Evolutionary conservation across 1,140 invertebrate genomes (phyloP).

Genomic region (Sinella curviseta): DNA sequence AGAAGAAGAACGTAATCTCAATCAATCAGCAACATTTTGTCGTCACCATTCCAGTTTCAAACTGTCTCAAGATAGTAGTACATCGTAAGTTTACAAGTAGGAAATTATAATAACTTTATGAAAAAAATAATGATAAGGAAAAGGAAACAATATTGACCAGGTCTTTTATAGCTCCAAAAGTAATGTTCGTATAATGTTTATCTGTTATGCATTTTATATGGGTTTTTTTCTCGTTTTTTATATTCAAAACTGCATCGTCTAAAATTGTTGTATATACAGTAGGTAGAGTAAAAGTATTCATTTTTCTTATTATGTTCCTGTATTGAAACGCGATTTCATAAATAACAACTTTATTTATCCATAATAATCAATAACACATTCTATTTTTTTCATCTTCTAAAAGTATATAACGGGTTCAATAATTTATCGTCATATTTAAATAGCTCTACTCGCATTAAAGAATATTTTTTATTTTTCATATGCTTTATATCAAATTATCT

Average conservation of each 20-base stretch:
- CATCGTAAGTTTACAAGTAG: too few relatives aligned
- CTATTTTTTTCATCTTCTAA: background rate
- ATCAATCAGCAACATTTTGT: conserved; percentile 9
- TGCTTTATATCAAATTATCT: conserved; percentile 17
- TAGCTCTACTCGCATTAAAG: background rate
- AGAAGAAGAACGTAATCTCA: background rate
- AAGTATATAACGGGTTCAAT: background rate
- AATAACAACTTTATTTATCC: background rate
- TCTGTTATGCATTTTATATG: background rate
- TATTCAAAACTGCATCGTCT: background rate
- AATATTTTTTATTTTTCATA: background rate
- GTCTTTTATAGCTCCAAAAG: conserved; percentile 17
- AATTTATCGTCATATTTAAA: background rate
- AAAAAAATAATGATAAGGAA: too few relatives aligned
- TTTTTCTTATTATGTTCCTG: background rate
- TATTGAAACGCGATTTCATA: background rate
- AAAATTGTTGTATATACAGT: too few relatives aligned
- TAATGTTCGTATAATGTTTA: background rate
- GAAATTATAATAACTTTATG: too few relatives aligned
- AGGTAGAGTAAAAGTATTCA: background rate
- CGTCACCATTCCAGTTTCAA: background rate
- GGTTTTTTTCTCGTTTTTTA: background rate
- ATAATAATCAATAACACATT: background rate
- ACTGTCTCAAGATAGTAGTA: too few relatives aligned
- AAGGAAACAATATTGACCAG: conserved; percentile 1